phyloP scores from a whole-genome alignment of 2,113 vertebrate genomes.

The Erythrolamprus reginae region DNA sequence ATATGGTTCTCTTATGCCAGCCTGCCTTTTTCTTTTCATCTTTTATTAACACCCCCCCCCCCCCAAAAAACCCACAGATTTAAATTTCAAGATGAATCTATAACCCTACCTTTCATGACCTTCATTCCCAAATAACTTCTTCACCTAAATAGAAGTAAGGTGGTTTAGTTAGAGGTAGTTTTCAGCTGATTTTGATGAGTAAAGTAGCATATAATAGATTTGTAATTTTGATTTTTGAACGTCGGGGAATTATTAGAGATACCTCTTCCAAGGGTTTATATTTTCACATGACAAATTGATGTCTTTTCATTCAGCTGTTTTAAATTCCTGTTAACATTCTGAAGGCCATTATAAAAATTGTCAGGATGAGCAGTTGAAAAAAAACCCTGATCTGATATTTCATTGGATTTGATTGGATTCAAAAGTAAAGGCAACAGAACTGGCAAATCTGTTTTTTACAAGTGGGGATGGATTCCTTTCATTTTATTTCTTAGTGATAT shows the following conservation, averaged over 20 bases:
- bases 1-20: not conserved
- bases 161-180: not conserved
- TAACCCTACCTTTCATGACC: not conserved
- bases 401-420: not conserved
- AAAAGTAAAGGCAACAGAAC: not conserved
- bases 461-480: not conserved
- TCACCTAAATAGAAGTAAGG: not conserved
- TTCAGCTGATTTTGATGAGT: not conserved
- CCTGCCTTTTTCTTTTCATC: accelerated
- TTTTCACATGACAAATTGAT: conserved; percentile 63
- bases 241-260: not conserved
- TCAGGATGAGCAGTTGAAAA: conserved; percentile 64
- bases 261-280: conserved; percentile 44
- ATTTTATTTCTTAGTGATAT: not conserved
- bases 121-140: not conserved
- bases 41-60: not conserved
- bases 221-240: conserved; percentile 43
- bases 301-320: conserved; percentile 62
- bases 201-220: not conserved
- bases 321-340: conserved; percentile 66
- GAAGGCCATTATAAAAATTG: conserved; percentile 63
- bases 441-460: not conserved
- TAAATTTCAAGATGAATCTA: not conserved
- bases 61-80: not conserved
- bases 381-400: conserved; percentile 30